A percentile compares a stretch with the other conserved stretches of the same genome.
phyloP scores from a whole-genome alignment of 2,888 invertebrate species.

The Ypsolopha sequella region DNA sequence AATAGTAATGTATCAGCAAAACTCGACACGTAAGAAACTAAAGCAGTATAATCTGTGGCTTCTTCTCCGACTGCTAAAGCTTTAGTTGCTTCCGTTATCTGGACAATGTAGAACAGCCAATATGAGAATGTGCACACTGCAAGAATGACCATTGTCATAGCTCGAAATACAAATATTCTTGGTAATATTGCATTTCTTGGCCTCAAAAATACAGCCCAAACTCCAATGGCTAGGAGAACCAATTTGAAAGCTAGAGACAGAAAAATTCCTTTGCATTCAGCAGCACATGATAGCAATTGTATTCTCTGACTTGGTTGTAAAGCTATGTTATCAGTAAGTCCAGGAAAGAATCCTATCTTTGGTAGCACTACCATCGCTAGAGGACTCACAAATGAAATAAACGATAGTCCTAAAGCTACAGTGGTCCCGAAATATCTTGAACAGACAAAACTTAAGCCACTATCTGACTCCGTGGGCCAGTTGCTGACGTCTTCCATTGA shows the following conservation, averaged over 20 bases:
- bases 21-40: conserved; percentile 94
- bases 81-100: conserved; percentile 85
- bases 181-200: conserved; percentile 90
- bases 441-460: conserved; percentile 79
- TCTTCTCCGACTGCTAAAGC: conserved; percentile 84
- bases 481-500: conserved; percentile 92
- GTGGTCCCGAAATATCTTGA: conserved; percentile 87
- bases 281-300: conserved; percentile 84
- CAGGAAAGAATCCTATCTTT: conserved; percentile 87
- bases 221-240: conserved; percentile 87
- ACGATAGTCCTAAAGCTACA: conserved; percentile 82
- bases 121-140: conserved; percentile 95
- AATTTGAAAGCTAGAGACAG: conserved; percentile 93
- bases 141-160: conserved; percentile 88
- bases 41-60: conserved; percentile 85
- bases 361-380: conserved; percentile 95
- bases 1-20: conserved; percentile 94
- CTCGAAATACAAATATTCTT: conserved; percentile 90
- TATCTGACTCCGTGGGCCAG: conserved; percentile 82
- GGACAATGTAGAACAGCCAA: conserved; percentile 98
- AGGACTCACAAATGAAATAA: conserved; percentile 91
- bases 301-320: conserved; percentile 77
- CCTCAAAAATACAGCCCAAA: conserved; percentile 93
- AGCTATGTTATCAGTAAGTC: conserved; percentile 76
- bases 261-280: conserved; percentile 94